phyloP scores from a whole-genome alignment of 2,797 vertebrate genomes.

The Myotis daubentonii region DNA sequence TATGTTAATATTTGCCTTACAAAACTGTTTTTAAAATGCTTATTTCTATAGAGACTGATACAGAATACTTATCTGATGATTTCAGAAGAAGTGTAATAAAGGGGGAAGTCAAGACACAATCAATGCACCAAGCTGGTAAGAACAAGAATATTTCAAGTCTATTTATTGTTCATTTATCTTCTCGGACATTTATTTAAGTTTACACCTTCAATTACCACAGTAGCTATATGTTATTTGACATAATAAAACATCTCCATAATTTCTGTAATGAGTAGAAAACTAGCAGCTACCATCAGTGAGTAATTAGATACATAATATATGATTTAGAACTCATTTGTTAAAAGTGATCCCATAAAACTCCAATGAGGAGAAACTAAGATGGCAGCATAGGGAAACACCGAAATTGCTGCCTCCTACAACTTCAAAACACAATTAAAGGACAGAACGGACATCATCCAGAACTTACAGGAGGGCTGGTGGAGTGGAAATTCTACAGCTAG shows the following conservation, averaged over 20 bases:
- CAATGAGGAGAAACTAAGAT: too few relatives aligned
- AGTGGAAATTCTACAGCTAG: too few relatives aligned
- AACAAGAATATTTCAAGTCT: too few relatives aligned
- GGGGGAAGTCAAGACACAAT: background rate
- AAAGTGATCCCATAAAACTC: background rate
- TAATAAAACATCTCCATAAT: background rate
- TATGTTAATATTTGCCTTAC: background rate
- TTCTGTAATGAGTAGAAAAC: conserved; percentile 6
- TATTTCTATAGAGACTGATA: conserved; percentile 3
- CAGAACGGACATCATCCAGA: too few relatives aligned
- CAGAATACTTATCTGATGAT: background rate
- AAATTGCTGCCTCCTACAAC: too few relatives aligned
- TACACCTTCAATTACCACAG: background rate
- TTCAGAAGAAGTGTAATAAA: background rate
- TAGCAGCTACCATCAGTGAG: background rate
- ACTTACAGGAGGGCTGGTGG: too few relatives aligned
- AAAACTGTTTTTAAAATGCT: background rate
- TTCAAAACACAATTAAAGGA: too few relatives aligned
- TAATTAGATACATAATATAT: background rate
- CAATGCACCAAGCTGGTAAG: background rate
- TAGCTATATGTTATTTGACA: background rate
- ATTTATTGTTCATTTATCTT: background rate
- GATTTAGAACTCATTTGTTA: background rate
- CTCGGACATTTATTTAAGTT: background rate
- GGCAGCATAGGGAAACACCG: too few relatives aligned